Base-by-base conservation (phyloP, 2,888 invertebrate genomes). In the Polia nebulosa region DNA sequence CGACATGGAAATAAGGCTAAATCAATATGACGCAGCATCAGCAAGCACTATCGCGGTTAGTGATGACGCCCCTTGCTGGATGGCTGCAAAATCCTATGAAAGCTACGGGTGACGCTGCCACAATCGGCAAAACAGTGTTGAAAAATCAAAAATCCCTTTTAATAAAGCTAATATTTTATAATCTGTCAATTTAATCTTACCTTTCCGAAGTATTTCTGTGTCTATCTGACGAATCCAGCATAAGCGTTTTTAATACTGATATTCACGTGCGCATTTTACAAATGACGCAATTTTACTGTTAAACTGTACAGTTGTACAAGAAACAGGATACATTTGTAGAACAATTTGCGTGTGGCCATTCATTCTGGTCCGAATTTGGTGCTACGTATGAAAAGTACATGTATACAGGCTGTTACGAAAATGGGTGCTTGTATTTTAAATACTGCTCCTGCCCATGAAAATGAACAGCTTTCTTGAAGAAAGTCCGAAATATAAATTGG, bases 1-100 rank as follows among this genome's bases (percentile, higher is more conserved):
- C 29, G 55, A 47, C 25, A 25, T 29, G 22, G n/a, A 57, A 74
- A 74, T 64, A 66, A 66, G 39, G 57, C 49, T 66, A 45, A 61
- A 61, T 41, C 58, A 78, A 61, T 58, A 66, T 52, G 25, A 52
- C 29, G n/a, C n/a, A n/a, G n/a, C n/a, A 34, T n/a, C 9, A 17
- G 13, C 29, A 41, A n/a, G 13, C 34, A 45, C 49, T 79, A 74
- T 66, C 75, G 20, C 17, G 32, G 25, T 52, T 41, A 41, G 20
- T 58, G 58, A 58, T 53, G 58, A 62, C 32, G 47, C 22, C 0
- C n/a, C 36, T 55, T 34, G 36, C 29, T 58, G 41, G 11, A 27
- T 20, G 22, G 25, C 32, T 52, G 20, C 17, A 29, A n/a, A 49
- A 32, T 25, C 29, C n/a, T 29, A 9, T n/a, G n/a, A 51, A 51